These are phyloP conservation scores for Chanos chanos DNA, from an alignment of 2,797 vertebrate genomes.

Conservation along the genomic window DNA sequence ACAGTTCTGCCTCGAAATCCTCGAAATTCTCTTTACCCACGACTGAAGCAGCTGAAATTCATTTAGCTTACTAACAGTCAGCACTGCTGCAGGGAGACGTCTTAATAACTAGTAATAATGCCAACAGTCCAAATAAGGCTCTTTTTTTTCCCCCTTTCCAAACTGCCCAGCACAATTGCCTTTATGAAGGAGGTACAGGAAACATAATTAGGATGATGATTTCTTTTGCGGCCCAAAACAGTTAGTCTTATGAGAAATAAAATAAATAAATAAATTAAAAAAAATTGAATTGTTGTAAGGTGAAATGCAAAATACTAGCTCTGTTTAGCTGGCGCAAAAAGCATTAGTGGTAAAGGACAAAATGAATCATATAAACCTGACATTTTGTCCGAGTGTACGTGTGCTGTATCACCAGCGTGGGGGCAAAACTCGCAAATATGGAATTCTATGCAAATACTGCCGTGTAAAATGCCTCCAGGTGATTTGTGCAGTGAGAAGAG, in stretches of 20 bases:
- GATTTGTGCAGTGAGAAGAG: constrained; percentile 10
- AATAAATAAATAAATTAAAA: no score
- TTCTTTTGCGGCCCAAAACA: constrained; percentile 1
- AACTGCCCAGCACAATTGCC: constrained; percentile 45
- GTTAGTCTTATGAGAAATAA: constrained; percentile 15
- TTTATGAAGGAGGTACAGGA: constrained; percentile 44
- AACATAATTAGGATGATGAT: constrained; percentile 43
- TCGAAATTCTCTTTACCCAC: constrained; percentile 59
- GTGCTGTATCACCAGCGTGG: no score
- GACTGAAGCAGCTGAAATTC: constrained; percentile 68
- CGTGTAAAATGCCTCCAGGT: no score
- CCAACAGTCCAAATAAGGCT: constrained; percentile 56
- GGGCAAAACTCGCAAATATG: no score
- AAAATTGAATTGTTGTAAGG: no score
- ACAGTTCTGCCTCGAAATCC: constrained; percentile 50
- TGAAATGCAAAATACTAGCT: no score
- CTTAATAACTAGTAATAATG: constrained; percentile 73
- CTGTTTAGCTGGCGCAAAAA: no score
- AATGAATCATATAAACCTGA: no score
- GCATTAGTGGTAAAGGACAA: no score
- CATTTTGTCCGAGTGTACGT: no score
- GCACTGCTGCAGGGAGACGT: constrained; percentile 62
- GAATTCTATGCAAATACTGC: no score
- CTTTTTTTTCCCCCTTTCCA: no score
- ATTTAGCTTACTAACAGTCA: constrained; percentile 65